Conservation (phyloP, 1,140 invertebrate species). For the Vanessa tameamea region DNA sequence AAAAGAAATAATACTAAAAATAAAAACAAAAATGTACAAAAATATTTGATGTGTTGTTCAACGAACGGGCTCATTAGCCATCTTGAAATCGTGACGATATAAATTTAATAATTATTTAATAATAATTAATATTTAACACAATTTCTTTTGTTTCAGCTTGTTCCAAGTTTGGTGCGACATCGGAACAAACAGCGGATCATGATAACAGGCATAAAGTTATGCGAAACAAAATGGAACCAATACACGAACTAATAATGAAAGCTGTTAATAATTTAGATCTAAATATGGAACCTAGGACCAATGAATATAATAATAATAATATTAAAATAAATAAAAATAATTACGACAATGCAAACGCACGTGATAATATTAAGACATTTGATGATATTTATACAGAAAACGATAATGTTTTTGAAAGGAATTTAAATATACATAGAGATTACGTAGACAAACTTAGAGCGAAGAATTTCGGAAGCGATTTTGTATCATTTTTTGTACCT, state of each 20-base stretch:
- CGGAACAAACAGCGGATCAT: constrained; percentile 52
- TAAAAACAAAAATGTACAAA: no score
- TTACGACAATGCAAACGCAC: constrained; percentile 18
- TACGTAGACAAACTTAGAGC: constrained; percentile 40
- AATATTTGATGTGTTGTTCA: no score
- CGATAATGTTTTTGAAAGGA: constrained; percentile 44
- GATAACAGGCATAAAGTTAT: constrained; percentile 37
- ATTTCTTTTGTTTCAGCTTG: constrained; percentile 58
- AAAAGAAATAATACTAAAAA: no score
- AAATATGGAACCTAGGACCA: constrained; percentile 50
- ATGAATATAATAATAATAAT: constrained; percentile 39
- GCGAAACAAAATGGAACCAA: constrained; percentile 29
- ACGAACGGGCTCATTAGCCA: no score
- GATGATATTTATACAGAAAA: constrained; percentile 52
- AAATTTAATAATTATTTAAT: no score
- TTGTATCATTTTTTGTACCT: constrained; percentile 35
- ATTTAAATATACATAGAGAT: constrained; percentile 50
- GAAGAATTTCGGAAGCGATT: constrained; percentile 33
- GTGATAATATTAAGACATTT: constrained; percentile 32
- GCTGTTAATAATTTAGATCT: constrained; percentile 37
- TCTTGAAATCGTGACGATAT: no score
- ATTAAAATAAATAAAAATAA: constrained; percentile 29
- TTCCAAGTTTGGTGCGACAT: constrained; percentile 44
- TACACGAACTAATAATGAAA: constrained; percentile 32
- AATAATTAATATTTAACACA: no score